Conservation (phyloP, 2,797 vertebrate species). For the Schizopygopsis pylzovi region DNA sequence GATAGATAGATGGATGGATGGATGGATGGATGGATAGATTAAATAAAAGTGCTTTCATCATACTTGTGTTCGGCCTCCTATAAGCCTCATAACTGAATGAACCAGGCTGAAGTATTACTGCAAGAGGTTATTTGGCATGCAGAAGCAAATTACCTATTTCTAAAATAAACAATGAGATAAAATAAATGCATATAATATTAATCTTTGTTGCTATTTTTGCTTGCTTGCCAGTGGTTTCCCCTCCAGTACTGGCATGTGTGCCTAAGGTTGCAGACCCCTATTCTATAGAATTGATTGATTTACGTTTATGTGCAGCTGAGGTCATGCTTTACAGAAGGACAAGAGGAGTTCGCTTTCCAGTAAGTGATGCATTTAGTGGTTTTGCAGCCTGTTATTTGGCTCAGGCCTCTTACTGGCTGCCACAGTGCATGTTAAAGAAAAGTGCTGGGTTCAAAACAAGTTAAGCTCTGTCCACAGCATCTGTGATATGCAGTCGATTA, state of each 20-base stretch:
- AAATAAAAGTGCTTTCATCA: not conserved
- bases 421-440: conserved; percentile 17
- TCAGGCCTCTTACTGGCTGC: conserved; percentile 3
- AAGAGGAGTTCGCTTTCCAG: conserved; percentile 32
- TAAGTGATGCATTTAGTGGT: conserved; percentile 27
- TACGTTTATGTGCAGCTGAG: conserved; percentile 13
- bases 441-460: not conserved
- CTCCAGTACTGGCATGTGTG: not conserved
- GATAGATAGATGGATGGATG: accelerated
- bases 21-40: not conserved
- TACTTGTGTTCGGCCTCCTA: not conserved
- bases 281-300: conserved; percentile 21
- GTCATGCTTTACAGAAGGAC: conserved; percentile 33
- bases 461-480: conserved; percentile 13
- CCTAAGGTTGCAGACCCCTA: not conserved
- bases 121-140: not conserved
- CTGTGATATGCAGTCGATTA: conserved; percentile 1
- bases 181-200: not conserved
- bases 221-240: not conserved
- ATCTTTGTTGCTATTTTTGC: not conserved
- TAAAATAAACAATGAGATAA: not conserved
- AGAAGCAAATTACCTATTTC: not conserved
- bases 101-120: not conserved
- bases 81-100: not conserved
- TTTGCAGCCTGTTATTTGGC: conserved; percentile 34